Evolutionary conservation across 2,113 vertebrate species (phyloP).

Genomic region (Talpa occidentalis): DNA sequence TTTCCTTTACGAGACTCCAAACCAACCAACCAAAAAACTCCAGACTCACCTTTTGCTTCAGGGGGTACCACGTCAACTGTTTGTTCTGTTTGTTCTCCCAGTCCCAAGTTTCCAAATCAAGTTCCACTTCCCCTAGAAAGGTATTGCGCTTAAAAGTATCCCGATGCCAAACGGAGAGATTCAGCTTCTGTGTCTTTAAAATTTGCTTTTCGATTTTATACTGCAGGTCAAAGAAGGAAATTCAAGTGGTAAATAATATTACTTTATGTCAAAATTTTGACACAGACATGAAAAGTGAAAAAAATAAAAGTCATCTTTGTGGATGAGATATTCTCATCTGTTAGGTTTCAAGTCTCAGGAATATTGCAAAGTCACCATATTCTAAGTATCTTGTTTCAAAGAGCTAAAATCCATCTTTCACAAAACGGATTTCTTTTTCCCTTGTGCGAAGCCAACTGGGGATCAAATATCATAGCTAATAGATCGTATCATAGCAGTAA

Average conservation of each 20-base stretch:
- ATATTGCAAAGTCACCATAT: slow-evolving; percentile 52
- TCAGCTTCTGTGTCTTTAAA: slow-evolving; percentile 90
- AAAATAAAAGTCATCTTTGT: slow-evolving; percentile 45
- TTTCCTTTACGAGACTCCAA: neutral
- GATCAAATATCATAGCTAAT: slow-evolving; percentile 62
- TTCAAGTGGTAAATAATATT: slow-evolving; percentile 32
- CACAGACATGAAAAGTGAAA: neutral
- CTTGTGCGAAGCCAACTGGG: slow-evolving; percentile 7
- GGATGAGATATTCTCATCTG: slow-evolving; percentile 50
- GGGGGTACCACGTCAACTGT: slow-evolving; percentile 91
- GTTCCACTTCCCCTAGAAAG: slow-evolving; percentile 95
- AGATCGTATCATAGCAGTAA: neutral
- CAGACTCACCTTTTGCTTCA: slow-evolving; percentile 91
- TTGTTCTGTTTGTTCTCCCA: slow-evolving; percentile 90
- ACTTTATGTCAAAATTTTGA: slow-evolving; percentile 46
- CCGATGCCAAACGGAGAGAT: slow-evolving; percentile 96
- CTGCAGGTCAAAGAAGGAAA: slow-evolving; percentile 83
- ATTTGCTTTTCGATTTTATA: slow-evolving; percentile 90
- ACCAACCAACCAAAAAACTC: neutral
- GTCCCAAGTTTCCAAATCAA: slow-evolving; percentile 93
- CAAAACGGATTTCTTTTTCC: slow-evolving; percentile 52
- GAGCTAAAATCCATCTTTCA: slow-evolving; percentile 61
- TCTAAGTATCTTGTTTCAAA: slow-evolving; percentile 65
- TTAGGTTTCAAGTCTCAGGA: slow-evolving; percentile 58
- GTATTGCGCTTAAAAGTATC: slow-evolving; percentile 94